Base-by-base conservation (phyloP, 1,140 invertebrate species). In the Aphaenogaster rudis region DNA sequence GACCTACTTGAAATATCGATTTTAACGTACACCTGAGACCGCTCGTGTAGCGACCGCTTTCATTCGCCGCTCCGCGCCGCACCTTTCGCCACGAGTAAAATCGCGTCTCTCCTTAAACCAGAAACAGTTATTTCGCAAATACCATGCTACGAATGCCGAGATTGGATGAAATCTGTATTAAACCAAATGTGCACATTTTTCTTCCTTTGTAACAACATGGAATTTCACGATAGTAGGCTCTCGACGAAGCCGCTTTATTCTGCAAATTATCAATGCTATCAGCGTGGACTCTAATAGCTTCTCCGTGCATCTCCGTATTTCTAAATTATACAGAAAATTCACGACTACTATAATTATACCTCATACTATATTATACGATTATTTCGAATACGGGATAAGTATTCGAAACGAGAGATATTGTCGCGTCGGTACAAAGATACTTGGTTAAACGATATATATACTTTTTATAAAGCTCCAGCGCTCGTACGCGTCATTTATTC, bases 1-100 rank as follows among this genome's bases (percentile, higher is more conserved):
- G 93, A 94, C 94, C 94, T 90, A 92, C 90, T 93, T 94, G 87
- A 91, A 88, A 80, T 93, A 94, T 94, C 92, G 94, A 94, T 94
- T 93, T 93, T 92, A 84, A 91, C 89, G 85, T 64, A 89, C 80
- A 90, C 71, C 82, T 87, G 85, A 89, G 84, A 89, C 90, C 88
- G 87, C 87, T 86, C 84, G 88, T 69, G 77, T 42, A 87, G 88
- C 81, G 79, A 80, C 90, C 90, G 81, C 89, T 94, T 93, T 90
- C 82, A 39, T 63, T 52, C 28, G 28, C 36, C 76, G 74, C 52
- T 45, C 21, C 77, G 77, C 45, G 11, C 66, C 66, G 79, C 50
- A 17, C 15, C 45, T 85, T 64, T 39, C 15, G 17, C 67, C 28
- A 28, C 64, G 61, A 61, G 11, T 13, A 84, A 61, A 72, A 81